Base-by-base conservation (phyloP, 2,113 vertebrate species). In the Silurus asotus region DNA sequence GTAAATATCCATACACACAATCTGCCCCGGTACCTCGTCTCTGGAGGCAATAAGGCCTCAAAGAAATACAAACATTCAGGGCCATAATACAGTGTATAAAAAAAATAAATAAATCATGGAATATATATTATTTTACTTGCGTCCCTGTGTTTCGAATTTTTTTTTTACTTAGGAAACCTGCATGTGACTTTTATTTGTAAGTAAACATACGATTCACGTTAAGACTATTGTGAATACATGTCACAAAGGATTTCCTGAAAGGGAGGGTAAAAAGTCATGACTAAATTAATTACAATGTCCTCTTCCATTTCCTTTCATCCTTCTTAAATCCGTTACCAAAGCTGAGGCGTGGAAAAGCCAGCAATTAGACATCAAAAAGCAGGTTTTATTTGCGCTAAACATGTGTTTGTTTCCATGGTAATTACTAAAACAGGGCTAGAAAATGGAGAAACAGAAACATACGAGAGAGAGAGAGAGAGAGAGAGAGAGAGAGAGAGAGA, bases 301-400 rank as follows among this genome's bases (percentile, higher is more conserved):
- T 88, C 77, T 81, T 84, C 79, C 84, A 81, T 89, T 81, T 86
- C 78, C 76, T 83, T 87, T 86, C 72, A 87, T 89, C 88, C 83
- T 84, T 79, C 83, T 82, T 84, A 84, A 86, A 84, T 82, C 79
- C 67, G 20, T 82, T 84, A 81, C 86, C 84, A 88, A 83, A 85
- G 85, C 89, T 64, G 58, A 89, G 80, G 56, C 45, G 10, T 65
- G 83, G 75, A 88, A 82, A 87, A 62, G 69, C 83, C 62, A 28
- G 37, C 61, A 78, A 83, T 87, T 87, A 87, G 65, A 88, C 88
- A 88, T 86, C 87, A 89, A 89, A 91, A 84, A 85, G 83, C 28
- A 9, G 45, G 25, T 81, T 70, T 74, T 84, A 84, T 86, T 77
- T 59, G 74, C 61, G 14, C 45, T 62, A 87, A 87, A 87, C 70